These are phyloP conservation scores for Tragelaphus strepsiceros DNA, from an alignment of 2,113 vertebrate species.

Conservation along the genomic window DNA sequence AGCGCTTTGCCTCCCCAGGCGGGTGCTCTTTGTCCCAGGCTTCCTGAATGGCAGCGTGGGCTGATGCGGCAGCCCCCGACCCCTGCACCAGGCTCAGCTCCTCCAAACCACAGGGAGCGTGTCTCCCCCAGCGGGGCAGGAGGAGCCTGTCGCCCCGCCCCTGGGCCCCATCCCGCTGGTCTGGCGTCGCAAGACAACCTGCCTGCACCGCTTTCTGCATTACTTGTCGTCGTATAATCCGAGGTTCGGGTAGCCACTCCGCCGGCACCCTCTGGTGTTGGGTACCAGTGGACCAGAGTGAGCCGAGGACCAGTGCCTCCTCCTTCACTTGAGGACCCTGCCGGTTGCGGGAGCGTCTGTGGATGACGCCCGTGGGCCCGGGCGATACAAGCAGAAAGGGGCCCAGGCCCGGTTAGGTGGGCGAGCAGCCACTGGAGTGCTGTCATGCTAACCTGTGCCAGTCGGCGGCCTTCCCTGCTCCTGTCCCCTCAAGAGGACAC, in stretches of 20 bases:
- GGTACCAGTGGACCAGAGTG: conserved; percentile 47
- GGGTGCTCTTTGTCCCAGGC: not conserved
- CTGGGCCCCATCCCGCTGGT: no score
- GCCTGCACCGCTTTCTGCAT: conserved; percentile 42
- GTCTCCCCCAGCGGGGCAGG: conserved; percentile 50
- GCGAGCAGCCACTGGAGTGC: not conserved
- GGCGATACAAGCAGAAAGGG: rapidly evolving
- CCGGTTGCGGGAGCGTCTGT: conserved; percentile 41
- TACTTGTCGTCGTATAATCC: conserved; percentile 35
- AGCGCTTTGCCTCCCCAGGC: rapidly evolving
- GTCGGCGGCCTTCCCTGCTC: conserved; percentile 79
- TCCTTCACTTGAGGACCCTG: conserved; percentile 34
- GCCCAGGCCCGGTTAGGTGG: not conserved
- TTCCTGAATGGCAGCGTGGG: not conserved
- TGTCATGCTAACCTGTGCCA: conserved; percentile 76
- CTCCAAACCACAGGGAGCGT: conserved; percentile 27
- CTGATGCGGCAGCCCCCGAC: not conserved
- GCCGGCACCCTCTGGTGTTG: conserved; percentile 34
- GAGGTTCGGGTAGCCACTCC: not conserved
- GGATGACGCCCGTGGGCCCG: not conserved
- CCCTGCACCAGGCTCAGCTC: conserved; percentile 21
- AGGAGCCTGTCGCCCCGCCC: not conserved
- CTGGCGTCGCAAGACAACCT: not conserved
- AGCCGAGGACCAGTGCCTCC: conserved; percentile 27
- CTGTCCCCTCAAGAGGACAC: conserved; percentile 76